A percentile compares a stretch with the other conserved stretches of the same genome.
Evolutionary conservation across 2,888 invertebrate genomes (phyloP).

Genomic region (Caenorhabditis sp.): DNA sequence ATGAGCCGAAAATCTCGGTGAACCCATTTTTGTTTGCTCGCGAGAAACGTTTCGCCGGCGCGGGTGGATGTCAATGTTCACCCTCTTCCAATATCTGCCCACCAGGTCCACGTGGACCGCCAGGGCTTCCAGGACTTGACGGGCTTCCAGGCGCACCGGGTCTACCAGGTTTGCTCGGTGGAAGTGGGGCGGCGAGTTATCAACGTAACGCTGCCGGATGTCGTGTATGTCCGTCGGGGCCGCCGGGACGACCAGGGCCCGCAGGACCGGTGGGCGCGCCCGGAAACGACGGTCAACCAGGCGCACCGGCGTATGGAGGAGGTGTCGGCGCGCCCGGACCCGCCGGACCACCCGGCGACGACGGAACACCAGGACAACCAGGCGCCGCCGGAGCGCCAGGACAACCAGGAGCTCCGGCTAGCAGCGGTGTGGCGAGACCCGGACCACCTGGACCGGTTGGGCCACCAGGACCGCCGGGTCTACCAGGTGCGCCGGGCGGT

Average conservation of each 20-base stretch:
- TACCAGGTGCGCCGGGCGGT: constrained; percentile 37
- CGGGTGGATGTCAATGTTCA: constrained; percentile 30
- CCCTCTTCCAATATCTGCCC: constrained; percentile 33
- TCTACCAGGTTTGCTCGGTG: constrained; percentile 16
- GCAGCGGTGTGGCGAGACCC: constrained; percentile 25
- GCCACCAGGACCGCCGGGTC: constrained; percentile 43
- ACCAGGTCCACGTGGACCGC: constrained; percentile 47
- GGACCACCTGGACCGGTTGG: constrained; percentile 45
- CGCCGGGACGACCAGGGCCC: constrained; percentile 44
- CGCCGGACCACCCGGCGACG: constrained; percentile 38
- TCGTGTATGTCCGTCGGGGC: constrained; percentile 41
- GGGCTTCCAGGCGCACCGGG: constrained; percentile 17
- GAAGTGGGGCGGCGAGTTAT: constrained; percentile 10
- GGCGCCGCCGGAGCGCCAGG: constrained; percentile 38
- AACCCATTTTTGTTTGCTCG: constrained; percentile 25
- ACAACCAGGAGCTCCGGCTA: constrained; percentile 36
- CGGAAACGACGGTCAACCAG: constrained; percentile 43
- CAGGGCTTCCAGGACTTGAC: constrained; percentile 33
- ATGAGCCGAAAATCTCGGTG: constrained; percentile 18
- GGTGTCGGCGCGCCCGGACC: constrained; percentile 37
- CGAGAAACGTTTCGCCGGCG: constrained; percentile 29
- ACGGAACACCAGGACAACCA: constrained; percentile 36
- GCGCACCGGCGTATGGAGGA: constrained; percentile 33
- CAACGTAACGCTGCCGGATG: constrained; percentile 16
- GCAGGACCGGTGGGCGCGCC: constrained; percentile 35